Conservation (phyloP, 64 coral and sea anemone genomes). For the Porites lutea region DNA sequence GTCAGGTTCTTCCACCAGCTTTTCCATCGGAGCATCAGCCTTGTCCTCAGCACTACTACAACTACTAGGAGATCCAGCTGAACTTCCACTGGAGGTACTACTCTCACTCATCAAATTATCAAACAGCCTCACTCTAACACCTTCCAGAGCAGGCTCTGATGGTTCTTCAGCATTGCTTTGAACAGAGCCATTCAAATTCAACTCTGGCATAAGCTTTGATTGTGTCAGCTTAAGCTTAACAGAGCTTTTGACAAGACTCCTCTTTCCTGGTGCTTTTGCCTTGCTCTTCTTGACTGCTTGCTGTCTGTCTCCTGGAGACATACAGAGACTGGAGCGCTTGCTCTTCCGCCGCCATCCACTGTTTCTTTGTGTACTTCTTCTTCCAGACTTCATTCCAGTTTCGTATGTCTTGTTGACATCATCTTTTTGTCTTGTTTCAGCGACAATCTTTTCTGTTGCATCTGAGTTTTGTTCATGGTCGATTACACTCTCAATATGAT, state of each 20-base stretch:
- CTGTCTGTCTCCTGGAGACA: slow-evolving; percentile 3
- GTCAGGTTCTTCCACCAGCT: background rate
- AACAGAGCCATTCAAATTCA: slow-evolving; percentile 38
- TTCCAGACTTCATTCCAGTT: background rate
- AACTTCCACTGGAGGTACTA: background rate
- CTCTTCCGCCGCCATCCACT: slow-evolving; percentile 63
- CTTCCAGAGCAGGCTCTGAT: background rate
- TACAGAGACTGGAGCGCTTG: slow-evolving; percentile 29
- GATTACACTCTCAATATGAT: background rate
- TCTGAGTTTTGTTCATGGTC: background rate
- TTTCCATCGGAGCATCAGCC: background rate
- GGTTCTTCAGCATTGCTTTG: background rate
- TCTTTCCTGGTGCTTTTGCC: slow-evolving; percentile 26
- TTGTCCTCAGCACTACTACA: slow-evolving; percentile 33
- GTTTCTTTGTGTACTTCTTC: slow-evolving; percentile 9
- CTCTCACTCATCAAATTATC: slow-evolving; percentile 7
- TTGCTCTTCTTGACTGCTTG: slow-evolving; percentile 38
- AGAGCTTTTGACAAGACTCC: slow-evolving; percentile 86
- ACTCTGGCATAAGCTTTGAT: slow-evolving; percentile 68
- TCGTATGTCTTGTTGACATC: background rate
- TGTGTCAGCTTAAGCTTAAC: slow-evolving; percentile 75
- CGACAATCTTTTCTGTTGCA: background rate
- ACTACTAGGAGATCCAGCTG: slow-evolving; percentile 11
- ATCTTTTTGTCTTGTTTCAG: background rate
- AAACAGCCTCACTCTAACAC: slow-evolving; percentile 49